phyloP scores from a whole-genome alignment of 2,888 invertebrate genomes.

The Apotomis capreana region DNA sequence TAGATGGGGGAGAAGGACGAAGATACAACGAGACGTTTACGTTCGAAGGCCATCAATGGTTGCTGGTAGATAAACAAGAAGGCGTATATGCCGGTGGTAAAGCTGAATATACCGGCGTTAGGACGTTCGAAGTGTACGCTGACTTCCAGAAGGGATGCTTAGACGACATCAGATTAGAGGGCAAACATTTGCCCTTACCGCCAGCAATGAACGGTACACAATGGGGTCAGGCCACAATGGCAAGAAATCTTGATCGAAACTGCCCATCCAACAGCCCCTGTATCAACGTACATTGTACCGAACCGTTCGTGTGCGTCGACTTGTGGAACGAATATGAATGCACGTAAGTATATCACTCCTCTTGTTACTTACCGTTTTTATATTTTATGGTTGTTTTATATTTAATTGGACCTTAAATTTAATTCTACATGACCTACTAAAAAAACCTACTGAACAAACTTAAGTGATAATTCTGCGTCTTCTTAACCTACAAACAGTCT shows the following conservation, averaged over 20 bases:
- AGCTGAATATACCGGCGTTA: constrained; percentile 96
- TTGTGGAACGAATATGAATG: constrained; percentile 99
- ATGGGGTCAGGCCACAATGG: constrained; percentile 98
- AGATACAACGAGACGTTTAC: constrained; percentile 96
- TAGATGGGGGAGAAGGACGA: constrained; percentile 97
- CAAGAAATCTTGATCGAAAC: constrained; percentile 93
- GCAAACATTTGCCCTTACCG: constrained; percentile 96
- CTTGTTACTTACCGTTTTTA: background rate
- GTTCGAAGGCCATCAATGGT: constrained; percentile 95
- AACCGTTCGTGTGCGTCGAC: constrained; percentile 97
- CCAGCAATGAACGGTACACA: constrained; percentile 97
- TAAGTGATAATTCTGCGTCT: too few species aligned
- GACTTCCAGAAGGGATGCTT: constrained; percentile 95
- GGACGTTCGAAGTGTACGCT: constrained; percentile 96
- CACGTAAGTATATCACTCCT: constrained; percentile 89
- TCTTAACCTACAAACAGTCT: too few species aligned
- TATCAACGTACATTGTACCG: constrained; percentile 95
- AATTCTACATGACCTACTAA: too few species aligned
- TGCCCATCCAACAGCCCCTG: constrained; percentile 98
- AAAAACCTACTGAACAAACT: too few species aligned
- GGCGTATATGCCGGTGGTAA: constrained; percentile 98
- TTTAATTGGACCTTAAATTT: background rate
- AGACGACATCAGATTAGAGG: constrained; percentile 92
- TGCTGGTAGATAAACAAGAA: constrained; percentile 96
- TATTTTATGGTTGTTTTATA: constrained; percentile 6